A percentile compares a stretch with the other conserved stretches of the same genome.
Evolutionary conservation across 2,113 vertebrate genomes (phyloP).

Genomic region (Chloropsis hardwickii): DNA sequence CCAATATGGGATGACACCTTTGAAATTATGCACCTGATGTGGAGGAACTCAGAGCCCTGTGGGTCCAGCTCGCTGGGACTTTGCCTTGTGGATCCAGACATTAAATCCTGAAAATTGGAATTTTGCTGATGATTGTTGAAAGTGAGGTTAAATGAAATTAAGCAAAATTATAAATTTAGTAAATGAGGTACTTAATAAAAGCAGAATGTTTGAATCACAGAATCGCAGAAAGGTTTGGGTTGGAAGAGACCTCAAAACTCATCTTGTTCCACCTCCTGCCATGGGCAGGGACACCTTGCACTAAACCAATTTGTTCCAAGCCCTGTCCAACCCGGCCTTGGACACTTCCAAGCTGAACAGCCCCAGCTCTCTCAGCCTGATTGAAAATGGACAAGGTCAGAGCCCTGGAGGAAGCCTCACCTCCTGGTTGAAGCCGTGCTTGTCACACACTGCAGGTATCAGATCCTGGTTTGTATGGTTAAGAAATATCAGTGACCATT

Average conservation of each 20-base stretch:
- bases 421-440: neutral
- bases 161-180: neutral
- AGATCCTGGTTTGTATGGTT: neutral
- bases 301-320: neutral
- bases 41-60: neutral
- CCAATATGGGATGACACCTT: neutral
- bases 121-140: neutral
- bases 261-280: neutral
- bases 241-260: neutral
- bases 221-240: neutral
- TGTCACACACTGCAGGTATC: neutral
- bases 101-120: neutral
- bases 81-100: neutral
- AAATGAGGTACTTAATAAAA: neutral
- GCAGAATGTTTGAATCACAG: neutral
- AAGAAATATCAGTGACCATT: neutral
- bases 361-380: neutral
- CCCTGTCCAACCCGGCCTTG: fast-evolving
- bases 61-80: neutral
- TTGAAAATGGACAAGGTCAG: neutral
- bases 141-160: neutral
- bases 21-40: neutral
- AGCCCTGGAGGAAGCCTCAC: neutral
- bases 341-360: neutral
- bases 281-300: neutral